Evolutionary conservation across 2,797 vertebrate genomes (phyloP).

Genomic region (Cheirogaleus major): DNA sequence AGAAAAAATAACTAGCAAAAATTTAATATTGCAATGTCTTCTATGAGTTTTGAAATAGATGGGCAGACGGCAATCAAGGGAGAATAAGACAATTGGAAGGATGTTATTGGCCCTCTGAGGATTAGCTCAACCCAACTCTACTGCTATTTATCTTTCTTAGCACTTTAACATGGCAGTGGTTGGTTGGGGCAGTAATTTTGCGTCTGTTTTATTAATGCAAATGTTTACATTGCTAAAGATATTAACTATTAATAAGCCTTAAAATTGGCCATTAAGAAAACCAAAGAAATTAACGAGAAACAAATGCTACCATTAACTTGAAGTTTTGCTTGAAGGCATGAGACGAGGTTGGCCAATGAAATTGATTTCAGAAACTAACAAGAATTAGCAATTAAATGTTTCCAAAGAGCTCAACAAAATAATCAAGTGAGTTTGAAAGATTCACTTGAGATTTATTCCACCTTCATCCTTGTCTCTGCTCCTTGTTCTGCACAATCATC

Average conservation of each 20-base stretch:
- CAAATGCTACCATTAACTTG: constrained; percentile 51
- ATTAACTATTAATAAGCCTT: constrained; percentile 58
- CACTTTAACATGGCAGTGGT: background rate
- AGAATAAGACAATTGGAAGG: background rate
- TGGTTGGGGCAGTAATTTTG: background rate
- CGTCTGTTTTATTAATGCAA: constrained; percentile 39
- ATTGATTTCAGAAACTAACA: constrained; percentile 52
- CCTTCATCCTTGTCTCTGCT: background rate
- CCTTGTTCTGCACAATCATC: background rate
- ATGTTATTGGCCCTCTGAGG: background rate
- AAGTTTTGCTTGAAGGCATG: constrained; percentile 45
- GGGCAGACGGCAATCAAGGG: background rate
- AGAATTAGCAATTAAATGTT: constrained; percentile 44
- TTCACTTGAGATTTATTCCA: background rate
- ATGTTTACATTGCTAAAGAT: constrained; percentile 53
- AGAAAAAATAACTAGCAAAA: background rate
- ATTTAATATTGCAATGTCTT: background rate
- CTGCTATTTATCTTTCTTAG: background rate
- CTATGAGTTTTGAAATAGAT: background rate
- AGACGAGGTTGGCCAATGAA: constrained; percentile 17
- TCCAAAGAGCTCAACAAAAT: background rate
- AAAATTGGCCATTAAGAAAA: constrained; percentile 48
- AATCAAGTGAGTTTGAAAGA: background rate
- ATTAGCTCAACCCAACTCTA: background rate
- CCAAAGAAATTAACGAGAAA: constrained; percentile 50